Conservation (phyloP, 2,888 invertebrate genomes). For the Cerceris ruficornis region DNA sequence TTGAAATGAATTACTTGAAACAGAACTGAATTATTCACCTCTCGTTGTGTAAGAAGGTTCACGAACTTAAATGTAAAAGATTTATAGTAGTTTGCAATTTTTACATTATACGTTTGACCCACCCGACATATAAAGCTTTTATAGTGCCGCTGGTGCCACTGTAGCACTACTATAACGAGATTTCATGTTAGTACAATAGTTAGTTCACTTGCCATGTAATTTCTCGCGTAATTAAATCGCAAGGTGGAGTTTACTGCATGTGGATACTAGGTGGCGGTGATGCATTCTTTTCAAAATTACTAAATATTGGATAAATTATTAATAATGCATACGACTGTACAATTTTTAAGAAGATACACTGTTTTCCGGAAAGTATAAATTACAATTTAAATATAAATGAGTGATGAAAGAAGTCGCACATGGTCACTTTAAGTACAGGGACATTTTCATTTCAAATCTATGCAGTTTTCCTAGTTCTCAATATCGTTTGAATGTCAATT, state of each 20-base stretch:
- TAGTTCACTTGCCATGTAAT: slow-evolving; percentile 1
- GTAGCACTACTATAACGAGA: slow-evolving; percentile 39
- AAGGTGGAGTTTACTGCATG: background rate
- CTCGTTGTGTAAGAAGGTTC: slow-evolving; percentile 14
- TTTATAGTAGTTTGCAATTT: slow-evolving; percentile 28
- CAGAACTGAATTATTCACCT: slow-evolving; percentile 38
- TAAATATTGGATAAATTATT: background rate
- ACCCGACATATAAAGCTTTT: slow-evolving; percentile 47
- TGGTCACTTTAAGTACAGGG: too few relatives aligned
- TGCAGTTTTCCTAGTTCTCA: too few relatives aligned
- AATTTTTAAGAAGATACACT: background rate
- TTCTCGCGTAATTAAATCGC: background rate
- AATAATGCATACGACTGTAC: background rate
- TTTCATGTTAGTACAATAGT: slow-evolving; percentile 36
- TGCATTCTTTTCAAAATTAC: background rate
- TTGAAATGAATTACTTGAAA: background rate
- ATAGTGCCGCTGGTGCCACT: slow-evolving; percentile 27
- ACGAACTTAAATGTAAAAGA: slow-evolving; percentile 24
- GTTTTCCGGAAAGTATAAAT: background rate
- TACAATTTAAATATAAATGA: background rate
- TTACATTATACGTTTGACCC: slow-evolving; percentile 53
- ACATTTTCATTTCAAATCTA: too few relatives aligned
- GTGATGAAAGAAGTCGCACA: too few relatives aligned
- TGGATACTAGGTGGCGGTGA: slow-evolving; percentile 24
- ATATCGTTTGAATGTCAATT: too few relatives aligned